A percentile compares a stretch with the other conserved stretches of the same genome.
phyloP scores from a whole-genome alignment of 2,888 invertebrate species.

The Archips crataeganus region DNA sequence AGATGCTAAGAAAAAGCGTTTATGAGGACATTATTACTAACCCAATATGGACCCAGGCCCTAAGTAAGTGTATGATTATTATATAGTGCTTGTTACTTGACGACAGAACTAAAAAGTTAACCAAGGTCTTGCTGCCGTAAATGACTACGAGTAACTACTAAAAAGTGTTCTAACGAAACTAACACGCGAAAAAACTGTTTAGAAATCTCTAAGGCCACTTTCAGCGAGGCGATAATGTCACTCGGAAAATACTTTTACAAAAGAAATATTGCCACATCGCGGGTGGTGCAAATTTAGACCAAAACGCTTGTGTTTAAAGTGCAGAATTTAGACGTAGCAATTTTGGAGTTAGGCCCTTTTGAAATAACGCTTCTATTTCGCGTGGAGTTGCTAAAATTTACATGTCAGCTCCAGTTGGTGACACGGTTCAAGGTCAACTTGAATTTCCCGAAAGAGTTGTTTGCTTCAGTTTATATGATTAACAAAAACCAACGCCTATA shows the following conservation, averaged over 20 bases:
- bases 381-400: slow-evolving; percentile 29
- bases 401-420: slow-evolving; percentile 1
- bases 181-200: slow-evolving; percentile 1
- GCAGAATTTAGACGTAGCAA: background rate
- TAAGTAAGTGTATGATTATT: no score
- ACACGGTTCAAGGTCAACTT: slow-evolving; percentile 2
- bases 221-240: background rate
- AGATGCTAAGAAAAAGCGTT: no score
- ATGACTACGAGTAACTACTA: background rate
- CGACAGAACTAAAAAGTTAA: background rate
- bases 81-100: background rate
- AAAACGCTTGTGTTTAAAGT: background rate
- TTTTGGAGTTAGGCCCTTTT: background rate
- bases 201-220: slow-evolving; percentile 11
- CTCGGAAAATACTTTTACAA: background rate
- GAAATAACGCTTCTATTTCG: background rate
- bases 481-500: background rate
- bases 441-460: slow-evolving; percentile 25
- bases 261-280: background rate
- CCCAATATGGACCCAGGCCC: no score
- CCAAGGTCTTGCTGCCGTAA: background rate
- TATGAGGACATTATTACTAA: no score
- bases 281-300: background rate
- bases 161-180: background rate
- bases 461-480: background rate